Base-by-base conservation (phyloP, 2,797 vertebrate genomes). In the Octomys mimax region DNA sequence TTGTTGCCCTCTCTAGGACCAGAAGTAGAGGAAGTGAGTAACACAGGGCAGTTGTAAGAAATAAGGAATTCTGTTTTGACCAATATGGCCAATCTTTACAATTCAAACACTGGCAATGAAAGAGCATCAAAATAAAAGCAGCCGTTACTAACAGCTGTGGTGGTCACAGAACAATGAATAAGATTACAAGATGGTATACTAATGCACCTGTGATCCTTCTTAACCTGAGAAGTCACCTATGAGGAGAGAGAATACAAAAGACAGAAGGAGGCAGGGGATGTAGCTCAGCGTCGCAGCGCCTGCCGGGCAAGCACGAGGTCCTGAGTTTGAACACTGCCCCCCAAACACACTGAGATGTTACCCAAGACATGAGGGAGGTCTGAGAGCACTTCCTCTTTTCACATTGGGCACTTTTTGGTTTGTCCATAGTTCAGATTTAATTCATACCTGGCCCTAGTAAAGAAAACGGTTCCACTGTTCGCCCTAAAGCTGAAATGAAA, bases 401-500 rank as follows among this genome's bases (percentile, higher is more conserved):
- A 66, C 42, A 71, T 13, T 73, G 88, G 81, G 93, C 61, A 87
- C 83, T 96, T 97, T 85, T 52, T 80, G 93, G 68, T 87, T 77
- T 61, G 16, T 96, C 97, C 11, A 71, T 42, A 71, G 89, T 97
- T 97, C 96, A 95, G 91, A 92, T 77, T 97, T 96, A 95, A 94
- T 75, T 97, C 89, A 95, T 92, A 97, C 91, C 89, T 78, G 85
- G 96, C 94, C 95, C 97, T 95, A 96, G 90, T 84, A 84, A 96
- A 97, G 97, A 98, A 75, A 96, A 97, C 57, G 59, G 87, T 62
- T 91, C 54, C 89, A 57, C 94, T 73, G 94, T 62, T 93, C 97
- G 91, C 81, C 92, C 95, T 96, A 95, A 95, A 97, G 96, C 98
- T 96, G 95, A 97, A 97, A 80, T 89, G 93, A 94, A 96, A 96